Evolutionary conservation across 2,888 invertebrate genomes (phyloP).

Genomic region (Theretra japonica): DNA sequence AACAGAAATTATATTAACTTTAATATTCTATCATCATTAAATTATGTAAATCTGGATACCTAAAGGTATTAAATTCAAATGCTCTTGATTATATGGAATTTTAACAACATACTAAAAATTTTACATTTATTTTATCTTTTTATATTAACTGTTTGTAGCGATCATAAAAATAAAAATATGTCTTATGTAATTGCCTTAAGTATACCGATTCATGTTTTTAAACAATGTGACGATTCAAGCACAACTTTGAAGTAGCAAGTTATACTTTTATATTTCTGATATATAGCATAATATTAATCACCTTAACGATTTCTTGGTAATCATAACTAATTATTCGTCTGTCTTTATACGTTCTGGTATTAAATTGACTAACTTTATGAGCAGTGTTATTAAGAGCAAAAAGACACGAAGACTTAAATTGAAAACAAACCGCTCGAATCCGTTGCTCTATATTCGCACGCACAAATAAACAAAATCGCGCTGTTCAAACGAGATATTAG

Average conservation of each 20-base stretch:
- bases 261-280: not conserved
- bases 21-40: constrained; percentile 10
- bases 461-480: constrained; percentile 28
- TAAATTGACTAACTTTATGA: too few relatives aligned
- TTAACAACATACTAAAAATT: not conserved
- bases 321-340: not conserved
- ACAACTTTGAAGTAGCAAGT: not conserved
- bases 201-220: not conserved
- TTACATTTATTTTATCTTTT: not conserved
- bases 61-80: constrained; percentile 7
- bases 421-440: constrained; percentile 14
- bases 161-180: not conserved
- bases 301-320: not conserved
- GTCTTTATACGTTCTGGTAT: too few relatives aligned
- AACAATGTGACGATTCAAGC: not conserved
- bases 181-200: not conserved
- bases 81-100: constrained; percentile 13
- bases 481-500: constrained; percentile 34
- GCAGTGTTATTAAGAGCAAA: not conserved
- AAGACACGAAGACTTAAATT: not conserved
- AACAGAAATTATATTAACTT: not conserved
- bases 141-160: constrained; percentile 5
- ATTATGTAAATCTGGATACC: not conserved
- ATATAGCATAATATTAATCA: not conserved
- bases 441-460: constrained; percentile 15